These are phyloP conservation scores for Listronotus bonariensis DNA, from an alignment of 1,140 invertebrate species.

Conservation along the genomic window DNA sequence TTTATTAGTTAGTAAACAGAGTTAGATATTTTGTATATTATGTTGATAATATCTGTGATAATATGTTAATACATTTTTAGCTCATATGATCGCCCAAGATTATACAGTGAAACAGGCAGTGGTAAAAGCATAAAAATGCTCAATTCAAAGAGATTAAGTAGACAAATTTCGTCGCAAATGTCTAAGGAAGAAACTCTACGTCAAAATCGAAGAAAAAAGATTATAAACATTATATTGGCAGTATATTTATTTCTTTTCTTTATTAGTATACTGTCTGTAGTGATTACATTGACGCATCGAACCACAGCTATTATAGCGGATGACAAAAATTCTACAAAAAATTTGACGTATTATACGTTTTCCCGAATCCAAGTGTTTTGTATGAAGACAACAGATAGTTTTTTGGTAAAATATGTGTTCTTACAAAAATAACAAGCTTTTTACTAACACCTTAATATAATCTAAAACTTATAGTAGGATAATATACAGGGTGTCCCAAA, in stretches of 20 bases:
- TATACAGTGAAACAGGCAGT: too few relatives aligned
- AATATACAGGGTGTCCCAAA: too few relatives aligned
- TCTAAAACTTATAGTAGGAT: too few relatives aligned
- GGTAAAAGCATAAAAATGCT: neutral
- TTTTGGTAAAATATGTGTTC: neutral
- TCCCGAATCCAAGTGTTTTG: conserved; percentile 57
- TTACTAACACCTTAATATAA: too few relatives aligned
- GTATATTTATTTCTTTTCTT: conserved; percentile 28
- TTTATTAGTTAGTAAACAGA: too few relatives aligned
- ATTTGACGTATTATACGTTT: conserved; percentile 67
- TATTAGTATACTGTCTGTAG: conserved; percentile 64
- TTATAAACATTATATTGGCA: conserved; percentile 26
- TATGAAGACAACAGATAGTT: conserved; percentile 5
- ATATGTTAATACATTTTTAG: too few relatives aligned
- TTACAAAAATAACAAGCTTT: neutral
- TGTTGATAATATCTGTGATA: too few relatives aligned
- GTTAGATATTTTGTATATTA: too few relatives aligned
- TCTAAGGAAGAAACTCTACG: conserved; percentile 10
- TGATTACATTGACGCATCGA: conserved; percentile 73
- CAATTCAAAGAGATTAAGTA: conserved; percentile 2
- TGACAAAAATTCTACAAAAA: conserved; percentile 59
- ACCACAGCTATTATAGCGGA: conserved; percentile 51
- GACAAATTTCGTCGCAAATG: neutral
- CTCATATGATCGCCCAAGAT: too few relatives aligned
- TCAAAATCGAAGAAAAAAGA: conserved; percentile 29